phyloP scores from a whole-genome alignment of 1,140 invertebrate species.

The Drosophila bipectinata region DNA sequence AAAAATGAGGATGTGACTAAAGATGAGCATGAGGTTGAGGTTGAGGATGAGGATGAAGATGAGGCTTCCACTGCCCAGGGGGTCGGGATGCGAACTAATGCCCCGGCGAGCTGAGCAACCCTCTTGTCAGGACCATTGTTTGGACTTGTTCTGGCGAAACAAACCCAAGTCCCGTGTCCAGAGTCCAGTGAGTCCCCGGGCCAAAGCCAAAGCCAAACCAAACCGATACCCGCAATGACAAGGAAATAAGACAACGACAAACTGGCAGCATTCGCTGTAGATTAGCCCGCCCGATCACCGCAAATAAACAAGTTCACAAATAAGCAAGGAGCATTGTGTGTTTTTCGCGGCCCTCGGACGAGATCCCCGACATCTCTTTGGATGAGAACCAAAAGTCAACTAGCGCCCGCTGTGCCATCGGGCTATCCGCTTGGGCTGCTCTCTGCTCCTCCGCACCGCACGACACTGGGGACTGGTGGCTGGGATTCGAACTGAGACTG shows the following conservation, averaged over 20 bases:
- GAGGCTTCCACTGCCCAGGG: conserved; percentile 45
- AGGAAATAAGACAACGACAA: conserved; percentile 49
- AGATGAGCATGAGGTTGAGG: conserved; percentile 22
- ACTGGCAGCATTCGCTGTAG: conserved; percentile 56
- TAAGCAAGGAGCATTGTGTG: conserved; percentile 52
- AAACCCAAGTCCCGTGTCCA: conserved; percentile 6
- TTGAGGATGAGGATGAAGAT: background rate
- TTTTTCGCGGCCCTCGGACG: conserved; percentile 2
- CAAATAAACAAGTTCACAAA: conserved; percentile 62
- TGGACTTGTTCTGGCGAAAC: conserved; percentile 30
- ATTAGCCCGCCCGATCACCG: conserved; percentile 51
- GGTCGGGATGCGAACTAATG: conserved; percentile 43
- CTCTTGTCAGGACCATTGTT: conserved; percentile 49
- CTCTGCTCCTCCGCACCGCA: conserved; percentile 32
- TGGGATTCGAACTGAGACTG: background rate
- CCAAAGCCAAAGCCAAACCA: conserved; percentile 8
- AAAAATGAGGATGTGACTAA: conserved; percentile 24
- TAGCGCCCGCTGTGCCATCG: conserved; percentile 53
- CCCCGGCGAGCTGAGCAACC: conserved; percentile 35
- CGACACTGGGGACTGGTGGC: conserved; percentile 26
- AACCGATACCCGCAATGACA: conserved; percentile 38
- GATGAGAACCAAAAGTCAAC: conserved; percentile 31
- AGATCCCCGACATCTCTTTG: conserved; percentile 8
- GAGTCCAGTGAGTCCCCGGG: background rate
- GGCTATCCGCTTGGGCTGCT: background rate